Evolutionary conservation across 2,797 vertebrate genomes (phyloP), one percentile per base, ranked within the genome.

Genomic region (Schizothorax lantsangensis): DNA sequence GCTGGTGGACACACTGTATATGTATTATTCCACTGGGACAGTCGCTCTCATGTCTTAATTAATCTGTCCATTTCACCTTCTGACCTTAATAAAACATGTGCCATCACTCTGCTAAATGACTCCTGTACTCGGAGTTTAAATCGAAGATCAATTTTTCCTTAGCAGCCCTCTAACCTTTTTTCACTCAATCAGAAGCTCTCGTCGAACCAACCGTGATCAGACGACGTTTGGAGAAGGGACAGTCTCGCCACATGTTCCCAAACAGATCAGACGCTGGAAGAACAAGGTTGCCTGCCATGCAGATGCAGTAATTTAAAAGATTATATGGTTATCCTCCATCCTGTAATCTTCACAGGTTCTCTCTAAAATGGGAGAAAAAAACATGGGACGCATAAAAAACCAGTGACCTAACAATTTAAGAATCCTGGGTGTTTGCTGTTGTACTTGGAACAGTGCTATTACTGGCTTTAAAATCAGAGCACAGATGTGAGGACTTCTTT

Each of bases 301-400:
- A 93, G 90, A 93, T 92, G 89, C 91, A 92, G 93, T 93, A 79
- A 88, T 92, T 89, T 90, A 91, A 93, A 92, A 94, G 92, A 94
- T 93, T 93, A 93, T 85, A 93, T 84, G 90, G 89, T 91, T 91
- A 92, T 88, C 88, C 89, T 87, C 91, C 81, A 87, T 94, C 94
- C 92, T 95, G 92, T 94, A 93, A 94, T 93, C 92, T 90, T 91
- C 90, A 88, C 87, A 87, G 86, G 86, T 86, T 88, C 85, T 86
- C 84, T 88, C 81, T 82, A 88, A 85, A 87, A 84, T 57, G 57
- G 5, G 81, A 62, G 3, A 84, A 85, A 86, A 40, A 88, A 87
- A 91, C 89, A 89, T 75, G 78, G 80, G 85, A 83, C 83, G 84
- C 90, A 90, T 86, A 83, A 83, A 81, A 94, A 93, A 90, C 78